Evolutionary conservation across 64 coral and sea anemone species (phyloP).

Genomic region (Porites lutea): DNA sequence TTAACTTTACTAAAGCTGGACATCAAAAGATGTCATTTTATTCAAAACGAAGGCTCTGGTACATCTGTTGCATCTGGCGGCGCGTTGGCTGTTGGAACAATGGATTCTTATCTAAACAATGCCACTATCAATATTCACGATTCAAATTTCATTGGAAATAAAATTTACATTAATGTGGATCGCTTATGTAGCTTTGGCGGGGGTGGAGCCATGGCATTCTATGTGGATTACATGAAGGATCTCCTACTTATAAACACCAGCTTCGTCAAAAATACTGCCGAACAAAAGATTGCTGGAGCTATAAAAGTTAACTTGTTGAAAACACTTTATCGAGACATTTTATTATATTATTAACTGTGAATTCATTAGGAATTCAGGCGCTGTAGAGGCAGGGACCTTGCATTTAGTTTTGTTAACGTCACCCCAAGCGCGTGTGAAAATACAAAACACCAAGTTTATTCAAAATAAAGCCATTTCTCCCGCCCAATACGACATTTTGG

Average conservation of each 20-base stretch:
- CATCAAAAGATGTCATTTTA: slow-evolving; percentile 10
- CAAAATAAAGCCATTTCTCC: neutral
- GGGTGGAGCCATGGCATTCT: neutral
- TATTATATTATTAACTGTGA: neutral
- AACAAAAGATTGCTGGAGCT: neutral
- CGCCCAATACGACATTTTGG: neutral
- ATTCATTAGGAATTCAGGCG: neutral
- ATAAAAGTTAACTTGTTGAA: neutral
- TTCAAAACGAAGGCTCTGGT: neutral
- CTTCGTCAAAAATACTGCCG: neutral
- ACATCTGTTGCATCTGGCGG: neutral
- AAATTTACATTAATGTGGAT: neutral
- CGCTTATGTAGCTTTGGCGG: neutral
- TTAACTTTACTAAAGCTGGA: neutral
- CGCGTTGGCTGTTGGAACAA: neutral
- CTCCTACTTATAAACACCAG: neutral
- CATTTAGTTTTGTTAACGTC: neutral
- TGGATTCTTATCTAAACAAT: neutral
- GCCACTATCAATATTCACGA: neutral
- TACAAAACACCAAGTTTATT: slow-evolving; percentile 1
- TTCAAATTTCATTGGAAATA: neutral
- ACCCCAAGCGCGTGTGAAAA: neutral
- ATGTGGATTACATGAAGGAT: neutral
- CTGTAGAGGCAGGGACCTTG: neutral
- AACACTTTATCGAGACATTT: too few relatives aligned